Base-by-base conservation (phyloP, 1,140 invertebrate species). In the Spodoptera frugiperda region DNA sequence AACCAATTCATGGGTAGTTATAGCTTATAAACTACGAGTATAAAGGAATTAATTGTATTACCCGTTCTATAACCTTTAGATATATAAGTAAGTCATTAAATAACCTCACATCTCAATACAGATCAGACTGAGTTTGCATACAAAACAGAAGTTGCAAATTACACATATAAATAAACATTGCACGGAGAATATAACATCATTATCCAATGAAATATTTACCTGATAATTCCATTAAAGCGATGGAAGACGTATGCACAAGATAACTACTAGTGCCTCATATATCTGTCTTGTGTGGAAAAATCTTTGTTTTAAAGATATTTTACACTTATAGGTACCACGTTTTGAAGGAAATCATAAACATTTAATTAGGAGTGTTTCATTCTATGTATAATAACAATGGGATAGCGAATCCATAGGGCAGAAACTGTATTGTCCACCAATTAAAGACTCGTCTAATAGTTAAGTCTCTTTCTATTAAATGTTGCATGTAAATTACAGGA, bases 181-280 rank as follows among this genome's bases (percentile, higher is more conserved):
- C 61, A 55, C 25, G 25, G 30, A 39, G 73, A 67, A 65, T 75
- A 48, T 75, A 75, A 79, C 59, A 73, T 72, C 54, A 76, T 80
- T 80, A 77, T 72, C 76, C 72, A 75, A 72, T 71, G 67, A 79
- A 71, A 75, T 77, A 82, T 49, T 54, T 77, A 67, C 68, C 78
- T 49, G 78, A 82, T 76, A 80, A 63, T 74, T 80, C 78, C 78
- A 83, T 83, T 82, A 77, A 81, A 65, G 48, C 63, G 67, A 82
- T 76, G 65, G 57, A 76, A 78, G 67, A 79, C 44, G 49, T 51
- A 75, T 53, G 72, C n/a, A 17, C n/a, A 11, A 70, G 75, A 77
- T 77, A 77, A 15, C 48, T 14, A 21, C 6, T 21, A 15, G 15
- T 55, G 51, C 55, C 25, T 55, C 65, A 77, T 70, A 70, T 68